Base-by-base conservation (phyloP, 2,113 vertebrate species). In the Nerophis ophidion region DNA sequence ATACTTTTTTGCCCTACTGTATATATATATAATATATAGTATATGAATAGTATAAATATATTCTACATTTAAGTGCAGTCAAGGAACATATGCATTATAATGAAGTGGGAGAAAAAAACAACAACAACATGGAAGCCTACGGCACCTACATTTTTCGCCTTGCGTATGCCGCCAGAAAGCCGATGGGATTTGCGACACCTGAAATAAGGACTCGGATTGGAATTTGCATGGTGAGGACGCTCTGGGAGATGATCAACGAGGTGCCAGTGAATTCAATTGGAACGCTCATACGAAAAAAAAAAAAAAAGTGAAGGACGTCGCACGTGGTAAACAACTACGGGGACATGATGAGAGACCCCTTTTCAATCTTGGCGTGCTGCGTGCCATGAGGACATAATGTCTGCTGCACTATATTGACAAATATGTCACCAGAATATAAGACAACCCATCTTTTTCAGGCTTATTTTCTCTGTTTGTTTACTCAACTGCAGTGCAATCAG, bases 131-230 rank as follows among this genome's bases (percentile, higher is more conserved):
- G 34, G 16, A 49, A 48, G 49, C 60, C 60, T 61, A 56, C 26
- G 5, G 42, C 45, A 56, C 61, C 3, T 19, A 61, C 48, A 46
- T 66, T 55, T 58, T 61, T 61, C 57, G 10, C 38, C 16, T 19
- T 40, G 33, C 35, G 42, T 56, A 49, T 48, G 50, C 47, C 7
- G 36, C 62, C 58, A 61, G 14, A 16, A 59, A 64, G 46, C 51
- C 69, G 68, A 79, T 65, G 69, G 55, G 47, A 56, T 53, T 17
- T 57, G 19, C 12, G 33, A 16, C 55, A 48, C 34, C 17, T 61
- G 59, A 66, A 57, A 58, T 57, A 65, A 70, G 59, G 35, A 64
- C 50, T 65, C 26, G 17, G 61, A 63, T 66, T 26, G 35, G 33
- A 26, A 54, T 57, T 67, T 63, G 34, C 47, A 62, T 42, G 52